Conservation (phyloP, 2,113 vertebrate species). For the Engystomops pustulosus region DNA sequence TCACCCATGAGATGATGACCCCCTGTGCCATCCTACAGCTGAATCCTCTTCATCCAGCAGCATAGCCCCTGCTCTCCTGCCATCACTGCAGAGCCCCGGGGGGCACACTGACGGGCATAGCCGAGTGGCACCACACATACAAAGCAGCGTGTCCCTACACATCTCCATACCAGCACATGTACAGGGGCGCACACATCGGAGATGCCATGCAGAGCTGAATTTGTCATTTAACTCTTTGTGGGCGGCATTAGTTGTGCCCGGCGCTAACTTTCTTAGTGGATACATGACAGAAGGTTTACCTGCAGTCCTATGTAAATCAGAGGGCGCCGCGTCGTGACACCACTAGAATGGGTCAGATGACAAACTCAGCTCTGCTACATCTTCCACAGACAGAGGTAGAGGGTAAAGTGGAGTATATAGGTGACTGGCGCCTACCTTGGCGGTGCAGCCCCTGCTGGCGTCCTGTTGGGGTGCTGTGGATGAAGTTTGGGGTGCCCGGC, state of each 20-base stretch:
- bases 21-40: neutral
- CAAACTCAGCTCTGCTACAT: constrained; percentile 1
- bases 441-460: neutral
- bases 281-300: neutral
- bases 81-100: neutral
- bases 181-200: too few relatives aligned
- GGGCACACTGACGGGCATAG: constrained; percentile 5
- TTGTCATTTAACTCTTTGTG: neutral
- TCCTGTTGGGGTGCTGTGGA: constrained; percentile 15
- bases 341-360: neutral
- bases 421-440: neutral
- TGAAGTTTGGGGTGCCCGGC: constrained; percentile 38
- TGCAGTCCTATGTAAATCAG: constrained; percentile 1
- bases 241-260: neutral
- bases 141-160: neutral
- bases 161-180: neutral
- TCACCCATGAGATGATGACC: neutral
- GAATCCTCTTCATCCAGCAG: neutral
- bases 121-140: neutral
- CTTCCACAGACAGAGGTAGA: neutral
- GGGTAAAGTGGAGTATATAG: neutral
- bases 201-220: neutral
- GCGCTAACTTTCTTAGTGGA: neutral
- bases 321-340: neutral
- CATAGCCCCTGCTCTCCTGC: neutral